Base-by-base conservation (phyloP, 2,113 vertebrate species). In the Zingel zingel region DNA sequence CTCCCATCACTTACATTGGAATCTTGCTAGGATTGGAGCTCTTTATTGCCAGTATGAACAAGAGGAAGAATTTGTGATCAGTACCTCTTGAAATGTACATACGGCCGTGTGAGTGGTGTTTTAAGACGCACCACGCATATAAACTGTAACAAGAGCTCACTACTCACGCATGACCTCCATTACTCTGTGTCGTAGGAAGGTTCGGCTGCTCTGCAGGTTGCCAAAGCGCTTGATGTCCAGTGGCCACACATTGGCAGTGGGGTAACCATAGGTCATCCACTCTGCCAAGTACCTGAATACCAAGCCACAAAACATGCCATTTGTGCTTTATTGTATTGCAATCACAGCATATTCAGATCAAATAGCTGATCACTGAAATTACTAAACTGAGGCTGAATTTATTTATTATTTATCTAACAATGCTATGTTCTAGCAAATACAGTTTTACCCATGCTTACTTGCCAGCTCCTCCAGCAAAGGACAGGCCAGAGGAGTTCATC, bases 151-250 rank as follows among this genome's bases (percentile, higher is more conserved):
- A 75, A 61, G 36, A 1, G 48, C 21, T 43, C 14, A n/a, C 12
- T 50, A 97, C 98, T 97, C 89, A 99, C 98, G 98, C 98, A 98
- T 98, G 51, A 99, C 98, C 92, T 99, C 98, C 98, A 99, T 99
- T 69, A 99, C 98, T 2, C 98, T 95, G 88, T 99, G 98, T 12
- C 98, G 96, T 59, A 99, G 94, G 92, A 99, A 99, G 13, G 98
- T 99, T 6, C 98, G 96, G 73, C 98, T 99, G 94, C 98, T 98
- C 93, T 99, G 98, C 16, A 99, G 95, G 78, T 95, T 95, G 0
- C 98, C 98, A 39, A 99, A 99, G 74, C 98, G 97, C 23, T 98
- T 98, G 92, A 99, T 89, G 88, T 99, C 98, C 92, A 99, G 89
- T 0, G 97, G 95, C 98, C 98, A 99, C 23, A 99, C 96, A 0